Evolutionary conservation across 2,113 vertebrate genomes (phyloP).

Genomic region (human): DNA sequence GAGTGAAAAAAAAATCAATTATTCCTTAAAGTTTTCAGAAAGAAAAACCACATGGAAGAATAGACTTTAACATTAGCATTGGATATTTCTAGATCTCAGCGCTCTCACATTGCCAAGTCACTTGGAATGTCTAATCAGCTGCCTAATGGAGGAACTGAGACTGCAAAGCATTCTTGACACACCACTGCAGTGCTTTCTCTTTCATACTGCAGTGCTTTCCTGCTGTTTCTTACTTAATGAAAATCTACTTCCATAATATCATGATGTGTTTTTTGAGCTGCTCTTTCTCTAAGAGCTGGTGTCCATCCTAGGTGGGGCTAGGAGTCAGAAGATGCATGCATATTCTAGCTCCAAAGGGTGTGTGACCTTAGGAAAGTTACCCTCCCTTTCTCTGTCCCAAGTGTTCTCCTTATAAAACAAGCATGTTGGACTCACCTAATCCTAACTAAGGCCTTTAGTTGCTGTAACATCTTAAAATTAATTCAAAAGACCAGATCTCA

Average conservation of each 20-base stretch:
- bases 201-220: not conserved
- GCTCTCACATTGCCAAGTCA: not conserved
- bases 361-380: not conserved
- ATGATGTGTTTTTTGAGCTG: not conserved
- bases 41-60: not conserved
- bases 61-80: not conserved
- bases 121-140: not conserved
- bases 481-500: not conserved
- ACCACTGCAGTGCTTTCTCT: not conserved
- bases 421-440: not conserved
- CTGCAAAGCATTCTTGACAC: not conserved
- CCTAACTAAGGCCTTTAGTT: not conserved
- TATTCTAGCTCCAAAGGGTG: not conserved
- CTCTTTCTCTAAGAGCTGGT: not conserved
- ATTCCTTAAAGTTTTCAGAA: slow-evolving; percentile 26
- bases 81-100: not conserved
- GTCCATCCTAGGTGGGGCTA: not conserved
- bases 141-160: not conserved
- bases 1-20: not conserved
- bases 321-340: not conserved
- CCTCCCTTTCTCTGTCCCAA: not conserved
- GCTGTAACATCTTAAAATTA: not conserved
- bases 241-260: not conserved
- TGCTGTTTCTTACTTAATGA: not conserved
- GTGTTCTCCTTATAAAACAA: not conserved